A percentile compares a stretch with the other conserved stretches of the same genome.
These are phyloP conservation scores for Mercenaria mercenaria DNA, from an alignment of 1,140 invertebrate species.

Conservation along the genomic window DNA sequence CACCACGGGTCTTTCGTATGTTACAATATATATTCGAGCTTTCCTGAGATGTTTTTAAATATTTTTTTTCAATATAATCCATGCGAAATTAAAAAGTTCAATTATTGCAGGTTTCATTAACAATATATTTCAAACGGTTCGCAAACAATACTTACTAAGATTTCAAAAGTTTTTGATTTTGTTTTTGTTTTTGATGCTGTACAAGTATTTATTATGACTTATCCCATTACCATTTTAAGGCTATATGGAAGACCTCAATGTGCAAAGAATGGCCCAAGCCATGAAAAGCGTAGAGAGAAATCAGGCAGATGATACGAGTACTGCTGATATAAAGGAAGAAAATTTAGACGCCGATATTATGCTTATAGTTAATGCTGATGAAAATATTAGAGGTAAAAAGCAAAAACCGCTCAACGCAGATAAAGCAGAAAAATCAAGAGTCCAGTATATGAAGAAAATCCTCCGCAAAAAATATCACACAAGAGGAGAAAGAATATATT, in stretches of 20 bases:
- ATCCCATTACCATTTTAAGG: neutral
- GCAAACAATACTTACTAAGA: too few relatives aligned
- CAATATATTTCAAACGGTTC: too few relatives aligned
- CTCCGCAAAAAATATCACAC: neutral
- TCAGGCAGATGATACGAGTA: neutral
- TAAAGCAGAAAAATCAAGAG: neutral
- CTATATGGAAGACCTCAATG: neutral
- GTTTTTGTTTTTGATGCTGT: too few relatives aligned
- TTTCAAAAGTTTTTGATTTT: too few relatives aligned
- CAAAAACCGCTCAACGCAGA: neutral
- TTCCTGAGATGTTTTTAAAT: too few relatives aligned
- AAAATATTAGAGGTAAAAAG: neutral
- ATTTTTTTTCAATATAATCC: too few relatives aligned
- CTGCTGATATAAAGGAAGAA: neutral
- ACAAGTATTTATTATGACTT: too few relatives aligned
- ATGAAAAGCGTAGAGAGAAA: neutral
- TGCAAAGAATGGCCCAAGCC: constrained; percentile 44
- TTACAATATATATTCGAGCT: too few relatives aligned
- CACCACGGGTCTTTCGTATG: too few relatives aligned
- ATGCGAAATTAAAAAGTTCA: too few relatives aligned
- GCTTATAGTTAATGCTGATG: neutral
- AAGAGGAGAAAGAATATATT: constrained; percentile 14
- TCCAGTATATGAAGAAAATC: neutral
- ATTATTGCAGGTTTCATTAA: too few relatives aligned
- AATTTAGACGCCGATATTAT: neutral